A percentile compares a stretch with the other conserved stretches of the same genome.
These are phyloP conservation scores for Parasteatoda tepidariorum DNA, from an alignment of 1,140 invertebrate genomes.

Conservation along the genomic window DNA sequence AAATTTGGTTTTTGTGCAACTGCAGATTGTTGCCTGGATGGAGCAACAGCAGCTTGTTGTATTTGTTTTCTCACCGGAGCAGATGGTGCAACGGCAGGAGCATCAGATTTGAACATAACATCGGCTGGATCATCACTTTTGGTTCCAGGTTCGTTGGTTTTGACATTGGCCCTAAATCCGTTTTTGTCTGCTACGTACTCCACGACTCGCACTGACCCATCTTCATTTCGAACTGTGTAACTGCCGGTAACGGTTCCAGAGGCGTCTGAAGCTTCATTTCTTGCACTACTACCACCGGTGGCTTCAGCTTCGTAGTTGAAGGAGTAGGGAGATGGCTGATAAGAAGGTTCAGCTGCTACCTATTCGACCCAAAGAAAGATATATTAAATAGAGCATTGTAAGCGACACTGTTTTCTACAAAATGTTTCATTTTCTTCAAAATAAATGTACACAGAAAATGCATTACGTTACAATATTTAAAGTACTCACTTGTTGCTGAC, in stretches of 20 bases:
- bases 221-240: constrained; percentile 63
- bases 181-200: constrained; percentile 65
- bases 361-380: constrained; percentile 17
- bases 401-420: background rate
- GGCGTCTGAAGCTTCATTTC: constrained; percentile 48
- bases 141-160: constrained; percentile 59
- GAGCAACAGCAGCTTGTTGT: background rate
- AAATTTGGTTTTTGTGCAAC: constrained; percentile 1
- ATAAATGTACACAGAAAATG: background rate
- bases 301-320: constrained; percentile 52
- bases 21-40: constrained; percentile 3
- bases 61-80: background rate
- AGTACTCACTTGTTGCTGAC: background rate
- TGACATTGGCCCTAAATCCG: constrained; percentile 65
- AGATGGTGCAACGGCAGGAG: background rate
- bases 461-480: background rate
- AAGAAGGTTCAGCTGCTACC: background rate
- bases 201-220: constrained; percentile 63
- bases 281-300: constrained; percentile 16
- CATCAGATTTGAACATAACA: constrained; percentile 13
- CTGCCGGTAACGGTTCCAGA: constrained; percentile 60
- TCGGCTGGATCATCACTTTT: constrained; percentile 24
- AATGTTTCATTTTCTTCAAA: background rate
- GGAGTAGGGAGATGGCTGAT: constrained; percentile 39
- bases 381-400: background rate